Conservation (phyloP, 37 sponge, comb jelly and placozoan species). For the Halisarca cf. caerulea region DNA sequence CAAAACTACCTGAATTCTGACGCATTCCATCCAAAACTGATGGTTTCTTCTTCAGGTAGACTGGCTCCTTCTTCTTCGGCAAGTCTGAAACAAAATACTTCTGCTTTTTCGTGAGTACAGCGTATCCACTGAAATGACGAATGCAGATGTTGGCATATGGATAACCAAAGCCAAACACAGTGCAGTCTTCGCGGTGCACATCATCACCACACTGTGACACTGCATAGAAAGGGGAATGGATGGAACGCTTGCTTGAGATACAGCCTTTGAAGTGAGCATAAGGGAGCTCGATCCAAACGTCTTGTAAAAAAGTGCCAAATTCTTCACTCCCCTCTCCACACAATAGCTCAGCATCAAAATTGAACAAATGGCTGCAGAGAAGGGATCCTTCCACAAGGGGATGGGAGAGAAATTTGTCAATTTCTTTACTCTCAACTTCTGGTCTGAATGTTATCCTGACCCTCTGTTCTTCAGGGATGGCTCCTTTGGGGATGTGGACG, state of each 20-base stretch:
- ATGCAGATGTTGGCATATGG: background rate
- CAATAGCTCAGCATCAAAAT: background rate
- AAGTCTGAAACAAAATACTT: too few relatives aligned
- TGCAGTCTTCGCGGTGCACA: background rate
- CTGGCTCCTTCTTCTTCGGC: too few relatives aligned
- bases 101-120: too few relatives aligned
- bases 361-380: background rate
- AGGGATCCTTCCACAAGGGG: background rate
- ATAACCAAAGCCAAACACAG: background rate
- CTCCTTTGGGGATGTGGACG: conserved; percentile 17
- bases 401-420: too few relatives aligned
- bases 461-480: background rate
- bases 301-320: background rate
- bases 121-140: conserved; percentile 6
- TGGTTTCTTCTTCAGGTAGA: too few relatives aligned
- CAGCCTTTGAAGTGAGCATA: background rate
- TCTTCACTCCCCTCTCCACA: background rate
- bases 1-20: too few relatives aligned
- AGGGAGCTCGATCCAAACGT: conserved; percentile 18
- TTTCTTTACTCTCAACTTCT: background rate
- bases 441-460: background rate
- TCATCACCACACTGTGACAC: background rate
- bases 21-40: too few relatives aligned
- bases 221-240: background rate
- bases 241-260: background rate